These are phyloP conservation scores for Argyresthia goedartella DNA, from an alignment of 2,888 invertebrate genomes.

Conservation along the genomic window DNA sequence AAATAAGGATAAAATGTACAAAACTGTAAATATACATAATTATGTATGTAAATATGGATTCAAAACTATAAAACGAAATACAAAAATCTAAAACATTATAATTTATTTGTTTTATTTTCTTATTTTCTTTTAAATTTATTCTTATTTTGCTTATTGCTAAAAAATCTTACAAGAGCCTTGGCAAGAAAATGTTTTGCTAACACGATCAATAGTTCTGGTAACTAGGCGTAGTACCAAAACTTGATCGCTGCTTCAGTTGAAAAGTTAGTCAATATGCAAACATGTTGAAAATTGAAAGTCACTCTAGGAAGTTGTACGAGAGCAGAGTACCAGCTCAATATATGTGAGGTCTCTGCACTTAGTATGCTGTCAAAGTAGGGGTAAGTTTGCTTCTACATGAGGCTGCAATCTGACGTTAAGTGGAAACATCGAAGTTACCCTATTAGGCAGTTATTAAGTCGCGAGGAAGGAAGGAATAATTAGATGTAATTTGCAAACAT, in stretches of 20 bases:
- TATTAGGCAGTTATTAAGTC: neutral
- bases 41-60: constrained; percentile 44
- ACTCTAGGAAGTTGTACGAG: constrained; percentile 19
- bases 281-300: constrained; percentile 39
- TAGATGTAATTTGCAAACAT: neutral
- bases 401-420: neutral
- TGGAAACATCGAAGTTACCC: constrained; percentile 6
- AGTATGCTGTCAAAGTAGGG: constrained; percentile 9
- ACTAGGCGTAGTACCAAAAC: neutral
- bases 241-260: constrained; percentile 3
- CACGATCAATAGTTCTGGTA: too few relatives aligned
- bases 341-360: constrained; percentile 8
- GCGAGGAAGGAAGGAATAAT: constrained; percentile 1
- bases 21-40: constrained; percentile 14
- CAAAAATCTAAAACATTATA: constrained; percentile 20
- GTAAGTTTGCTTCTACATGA: constrained; percentile 29
- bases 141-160: too few relatives aligned
- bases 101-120: neutral
- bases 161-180: too few relatives aligned
- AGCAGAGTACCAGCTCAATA: constrained; percentile 14
- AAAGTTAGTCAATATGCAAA: constrained; percentile 31
- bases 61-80: constrained; percentile 51
- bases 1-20: constrained; percentile 53
- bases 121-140: neutral
- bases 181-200: too few relatives aligned